Conservation (phyloP, 2,113 vertebrate genomes). For the cat (Felis catus) region DNA sequence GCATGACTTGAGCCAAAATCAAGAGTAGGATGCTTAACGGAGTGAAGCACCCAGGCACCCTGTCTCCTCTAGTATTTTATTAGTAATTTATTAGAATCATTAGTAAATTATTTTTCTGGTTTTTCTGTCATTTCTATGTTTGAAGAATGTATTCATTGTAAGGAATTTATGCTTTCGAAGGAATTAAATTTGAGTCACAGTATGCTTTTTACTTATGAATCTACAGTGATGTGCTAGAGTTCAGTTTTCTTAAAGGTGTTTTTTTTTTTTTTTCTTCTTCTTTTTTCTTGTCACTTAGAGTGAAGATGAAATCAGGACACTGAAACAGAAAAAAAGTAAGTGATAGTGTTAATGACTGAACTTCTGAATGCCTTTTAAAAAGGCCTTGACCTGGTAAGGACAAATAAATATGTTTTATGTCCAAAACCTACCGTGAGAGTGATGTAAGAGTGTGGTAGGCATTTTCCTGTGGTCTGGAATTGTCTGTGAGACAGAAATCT, state of each 20-base stretch:
- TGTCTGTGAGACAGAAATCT: neutral
- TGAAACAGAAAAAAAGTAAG: slow-evolving; percentile 93
- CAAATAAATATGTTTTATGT: slow-evolving; percentile 65
- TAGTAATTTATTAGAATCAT: no score
- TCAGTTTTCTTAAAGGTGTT: slow-evolving; percentile 61
- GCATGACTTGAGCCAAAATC: no score
- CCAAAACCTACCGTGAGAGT: slow-evolving; percentile 47
- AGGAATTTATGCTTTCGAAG: slow-evolving; percentile 32
- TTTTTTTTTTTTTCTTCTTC: neutral
- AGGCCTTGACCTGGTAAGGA: slow-evolving; percentile 61
- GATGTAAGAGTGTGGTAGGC: slow-evolving; percentile 23
- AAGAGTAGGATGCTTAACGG: no score
- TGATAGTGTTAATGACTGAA: slow-evolving; percentile 71
- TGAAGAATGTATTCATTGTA: slow-evolving; percentile 34
- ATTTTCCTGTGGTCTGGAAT: slow-evolving; percentile 31
- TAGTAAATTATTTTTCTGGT: slow-evolving; percentile 37
- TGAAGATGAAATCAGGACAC: slow-evolving; percentile 90
- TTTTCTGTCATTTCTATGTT: slow-evolving; percentile 17
- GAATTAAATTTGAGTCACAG: slow-evolving; percentile 27
- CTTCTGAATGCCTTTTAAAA: slow-evolving; percentile 70
- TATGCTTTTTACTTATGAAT: slow-evolving; percentile 14
- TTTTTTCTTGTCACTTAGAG: slow-evolving; percentile 84
- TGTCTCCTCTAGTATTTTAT: slow-evolving; percentile 9
- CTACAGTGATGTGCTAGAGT: neutral
- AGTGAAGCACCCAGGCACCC: no score